Base-by-base conservation (phyloP, 2,888 invertebrate species). In the Glyphotaelius pellucidus region DNA sequence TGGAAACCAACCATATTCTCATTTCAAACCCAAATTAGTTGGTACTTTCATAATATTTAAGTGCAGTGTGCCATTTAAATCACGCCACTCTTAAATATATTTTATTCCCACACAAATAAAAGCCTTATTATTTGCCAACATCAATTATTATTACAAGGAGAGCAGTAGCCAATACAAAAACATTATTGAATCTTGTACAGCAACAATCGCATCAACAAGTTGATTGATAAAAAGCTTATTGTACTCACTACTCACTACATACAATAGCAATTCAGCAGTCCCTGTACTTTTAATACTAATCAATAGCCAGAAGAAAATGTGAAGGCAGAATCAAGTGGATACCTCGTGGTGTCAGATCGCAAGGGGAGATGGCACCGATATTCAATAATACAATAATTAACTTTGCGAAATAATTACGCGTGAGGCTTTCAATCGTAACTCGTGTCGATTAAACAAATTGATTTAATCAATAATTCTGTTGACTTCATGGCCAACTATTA, bases 381-480 rank as follows among this genome's bases (percentile, higher is more conserved):
- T 52, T 52, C 87, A 86, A 42, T 86, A 47, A 52, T 52, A 67
- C 67, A 67, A 67, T 67, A n/a, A 67, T 67, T 67, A 52, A 67
- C 47, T 67, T 87, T 31, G 47, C 67, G 30, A 67, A 87, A 87
- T 87, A 30, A 84, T 84, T 32, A 38, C 30, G 38, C 35, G 38
- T n/a, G 31, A 25, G n/a, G 38, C 32, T 38, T 87, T 42, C 52
- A 67, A 47, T 87, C 14, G 87, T 19, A 52, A 67, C 52, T 87
- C 67, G 87, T 47, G 38, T 52, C 3, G 86, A 86, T 42, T 31
- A 52, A 52, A 87, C 52, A 47, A 87, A 87, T 87, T 52, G 52
- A n/a, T 31, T 87, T n/a, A 31, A 87, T 87, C 42, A 87, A 87
- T 87, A 87, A 67, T 47, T 67, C 84, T 12, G 87, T 87, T 87